Evolutionary conservation across 2,113 vertebrate genomes (phyloP).

Genomic region (Otus sunia): DNA sequence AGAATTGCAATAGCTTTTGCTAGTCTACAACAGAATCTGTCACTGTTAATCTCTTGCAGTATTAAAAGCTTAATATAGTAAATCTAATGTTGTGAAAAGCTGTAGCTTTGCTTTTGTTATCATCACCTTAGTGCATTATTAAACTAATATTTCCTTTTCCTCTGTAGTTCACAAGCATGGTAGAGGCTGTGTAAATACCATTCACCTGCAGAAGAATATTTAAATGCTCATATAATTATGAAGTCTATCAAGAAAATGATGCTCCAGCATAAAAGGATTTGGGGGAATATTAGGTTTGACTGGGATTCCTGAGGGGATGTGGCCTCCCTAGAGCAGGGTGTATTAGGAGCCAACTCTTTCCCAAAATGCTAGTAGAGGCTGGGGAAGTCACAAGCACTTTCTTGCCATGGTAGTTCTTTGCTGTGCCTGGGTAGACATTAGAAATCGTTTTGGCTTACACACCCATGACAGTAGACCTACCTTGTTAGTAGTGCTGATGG

Average conservation of each 20-base stretch:
- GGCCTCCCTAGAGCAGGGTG: background rate
- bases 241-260: background rate
- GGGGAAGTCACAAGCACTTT: background rate
- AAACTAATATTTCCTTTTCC: background rate
- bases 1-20: conserved; percentile 44
- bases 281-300: background rate
- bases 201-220: background rate
- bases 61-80: conserved; percentile 68
- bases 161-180: background rate
- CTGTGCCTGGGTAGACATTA: background rate
- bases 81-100: conserved; percentile 47
- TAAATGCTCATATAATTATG: background rate
- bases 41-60: conserved; percentile 63
- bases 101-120: conserved; percentile 36
- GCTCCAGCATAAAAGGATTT: background rate
- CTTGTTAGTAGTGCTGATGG: background rate
- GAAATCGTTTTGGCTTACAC: background rate
- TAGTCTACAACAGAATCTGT: conserved; percentile 56
- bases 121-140: conserved; percentile 33
- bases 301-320: background rate
- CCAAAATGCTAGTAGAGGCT: background rate
- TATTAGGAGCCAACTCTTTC: background rate
- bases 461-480: background rate
- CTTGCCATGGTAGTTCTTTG: background rate
- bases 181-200: background rate